phyloP scores from a whole-genome alignment of 2,113 vertebrate species.

The Hemicordylus capensis region DNA sequence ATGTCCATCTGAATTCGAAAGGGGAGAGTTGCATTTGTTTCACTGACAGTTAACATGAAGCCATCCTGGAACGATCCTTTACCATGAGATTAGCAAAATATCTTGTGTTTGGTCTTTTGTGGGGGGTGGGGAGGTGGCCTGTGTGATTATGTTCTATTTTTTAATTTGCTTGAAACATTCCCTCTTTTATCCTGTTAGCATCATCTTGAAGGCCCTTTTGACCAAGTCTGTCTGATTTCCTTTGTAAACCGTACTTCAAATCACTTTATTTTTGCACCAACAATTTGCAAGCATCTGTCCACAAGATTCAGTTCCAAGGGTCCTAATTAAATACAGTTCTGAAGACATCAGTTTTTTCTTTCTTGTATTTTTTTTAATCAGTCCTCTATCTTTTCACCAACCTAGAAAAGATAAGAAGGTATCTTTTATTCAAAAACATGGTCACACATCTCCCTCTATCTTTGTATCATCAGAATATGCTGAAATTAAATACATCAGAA shows the following conservation, averaged over 20 bases:
- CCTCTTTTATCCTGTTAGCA: slow-evolving; percentile 7
- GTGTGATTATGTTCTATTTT: too few relatives aligned
- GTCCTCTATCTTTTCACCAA: not conserved
- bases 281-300: not conserved
- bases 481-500: slow-evolving; percentile 28
- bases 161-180: not conserved
- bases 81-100: too few relatives aligned
- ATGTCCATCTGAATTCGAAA: too few relatives aligned
- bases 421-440: slow-evolving; percentile 29
- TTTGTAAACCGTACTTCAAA: not conserved
- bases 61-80: too few relatives aligned
- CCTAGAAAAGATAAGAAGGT: slow-evolving; percentile 35
- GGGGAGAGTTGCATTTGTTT: too few relatives aligned
- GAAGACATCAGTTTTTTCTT: slow-evolving; percentile 1
- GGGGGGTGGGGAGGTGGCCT: too few relatives aligned
- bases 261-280: slow-evolving; percentile 37
- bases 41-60: too few relatives aligned
- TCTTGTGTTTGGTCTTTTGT: too few relatives aligned
- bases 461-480: slow-evolving; percentile 43
- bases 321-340: slow-evolving; percentile 38
- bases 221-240: slow-evolving; percentile 1
- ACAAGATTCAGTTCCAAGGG: slow-evolving; percentile 37
- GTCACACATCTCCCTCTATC: not conserved
- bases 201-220: not conserved
- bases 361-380: too few relatives aligned